A percentile compares a stretch with the other conserved stretches of the same genome.
These are phyloP conservation scores for Eurystomus gularis DNA, from an alignment of 2,113 vertebrate genomes.

Conservation along the genomic window DNA sequence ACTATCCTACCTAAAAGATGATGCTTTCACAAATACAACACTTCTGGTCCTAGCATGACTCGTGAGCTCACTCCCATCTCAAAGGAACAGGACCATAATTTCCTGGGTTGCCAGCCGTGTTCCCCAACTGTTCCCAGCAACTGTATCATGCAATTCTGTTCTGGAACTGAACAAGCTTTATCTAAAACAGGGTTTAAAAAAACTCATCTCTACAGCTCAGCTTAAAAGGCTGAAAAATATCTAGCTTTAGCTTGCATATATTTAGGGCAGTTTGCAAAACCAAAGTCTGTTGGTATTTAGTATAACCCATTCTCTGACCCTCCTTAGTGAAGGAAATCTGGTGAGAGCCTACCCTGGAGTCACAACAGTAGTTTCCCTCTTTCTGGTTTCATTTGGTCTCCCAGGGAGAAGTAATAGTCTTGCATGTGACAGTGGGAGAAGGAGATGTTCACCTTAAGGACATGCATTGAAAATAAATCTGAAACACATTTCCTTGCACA, in stretches of 20 bases:
- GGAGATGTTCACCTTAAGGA: conserved; percentile 51
- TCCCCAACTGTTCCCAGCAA: background rate
- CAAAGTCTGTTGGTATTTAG: background rate
- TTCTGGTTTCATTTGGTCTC: conserved; percentile 57
- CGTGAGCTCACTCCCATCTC: background rate
- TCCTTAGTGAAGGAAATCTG: background rate
- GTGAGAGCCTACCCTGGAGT: conserved; percentile 34
- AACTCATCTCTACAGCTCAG: background rate
- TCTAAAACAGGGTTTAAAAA: background rate
- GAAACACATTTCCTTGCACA: background rate
- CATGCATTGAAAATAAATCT: conserved; percentile 17
- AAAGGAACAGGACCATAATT: background rate
- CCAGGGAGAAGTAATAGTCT: conserved; percentile 37
- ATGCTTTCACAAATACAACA: background rate
- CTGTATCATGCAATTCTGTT: background rate
- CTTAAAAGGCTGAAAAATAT: background rate
- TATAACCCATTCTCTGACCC: background rate
- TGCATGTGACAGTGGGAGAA: background rate
- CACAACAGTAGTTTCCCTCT: conserved; percentile 28
- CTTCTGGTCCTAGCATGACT: background rate
- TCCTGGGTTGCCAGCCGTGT: background rate
- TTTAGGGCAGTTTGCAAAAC: background rate
- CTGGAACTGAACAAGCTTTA: background rate
- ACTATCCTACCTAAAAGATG: background rate
- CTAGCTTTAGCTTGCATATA: background rate